Conservation (phyloP, 2,797 vertebrate genomes). For the Cyclura pinguis region DNA sequence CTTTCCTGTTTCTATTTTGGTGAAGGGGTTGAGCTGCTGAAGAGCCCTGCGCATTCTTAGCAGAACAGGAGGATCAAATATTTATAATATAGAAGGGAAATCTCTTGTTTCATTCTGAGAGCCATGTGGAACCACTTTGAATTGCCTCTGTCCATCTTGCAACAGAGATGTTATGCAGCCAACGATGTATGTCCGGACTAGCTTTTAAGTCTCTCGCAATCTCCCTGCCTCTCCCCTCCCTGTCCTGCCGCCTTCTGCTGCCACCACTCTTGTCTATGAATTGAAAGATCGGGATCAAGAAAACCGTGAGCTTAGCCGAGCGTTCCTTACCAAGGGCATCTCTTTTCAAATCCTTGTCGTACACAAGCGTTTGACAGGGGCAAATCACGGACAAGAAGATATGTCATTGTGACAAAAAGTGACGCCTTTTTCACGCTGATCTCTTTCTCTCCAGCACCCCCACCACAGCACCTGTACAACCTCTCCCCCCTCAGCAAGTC, state of each 20-base stretch:
- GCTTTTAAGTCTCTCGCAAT: neutral
- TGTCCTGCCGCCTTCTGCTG: too few species aligned
- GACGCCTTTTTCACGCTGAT: constrained; percentile 23
- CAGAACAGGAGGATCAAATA: neutral
- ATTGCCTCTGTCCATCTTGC: neutral
- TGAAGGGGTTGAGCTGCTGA: neutral
- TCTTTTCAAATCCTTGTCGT: constrained; percentile 43
- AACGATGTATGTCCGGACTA: neutral
- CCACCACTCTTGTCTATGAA: constrained; percentile 30
- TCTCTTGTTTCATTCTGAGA: neutral
- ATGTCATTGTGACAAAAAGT: constrained; percentile 38
- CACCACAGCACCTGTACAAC: neutral
- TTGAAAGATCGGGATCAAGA: constrained; percentile 48
- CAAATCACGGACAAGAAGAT: constrained; percentile 47
- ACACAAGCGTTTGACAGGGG: constrained; percentile 53
- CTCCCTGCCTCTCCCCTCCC: too few species aligned
- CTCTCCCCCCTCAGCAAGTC: neutral
- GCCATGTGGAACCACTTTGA: neutral
- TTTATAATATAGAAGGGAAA: neutral
- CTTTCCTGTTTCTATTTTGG: neutral
- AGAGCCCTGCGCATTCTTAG: neutral
- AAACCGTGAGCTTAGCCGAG: neutral
- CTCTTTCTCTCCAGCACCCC: constrained; percentile 3
- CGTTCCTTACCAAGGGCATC: constrained; percentile 63
- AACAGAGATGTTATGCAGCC: constrained; percentile 11